Evolutionary conservation across 2,113 vertebrate genomes (phyloP), one percentile per base, ranked within the genome.

Genomic region (Grus americana): DNA sequence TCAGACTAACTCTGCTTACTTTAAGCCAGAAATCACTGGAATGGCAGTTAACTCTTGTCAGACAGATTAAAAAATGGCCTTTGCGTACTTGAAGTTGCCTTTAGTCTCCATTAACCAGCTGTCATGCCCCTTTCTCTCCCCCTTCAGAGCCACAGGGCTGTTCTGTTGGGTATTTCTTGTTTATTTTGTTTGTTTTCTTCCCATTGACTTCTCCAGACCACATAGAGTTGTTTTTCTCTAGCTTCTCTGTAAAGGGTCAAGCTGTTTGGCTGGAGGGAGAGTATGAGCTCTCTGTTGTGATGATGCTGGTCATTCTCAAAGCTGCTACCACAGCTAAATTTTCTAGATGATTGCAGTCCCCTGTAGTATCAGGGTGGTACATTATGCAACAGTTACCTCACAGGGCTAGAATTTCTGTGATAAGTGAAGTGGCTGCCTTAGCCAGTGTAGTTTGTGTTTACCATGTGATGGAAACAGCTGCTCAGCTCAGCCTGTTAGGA

Each of bases 331-430:
- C 40, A 79, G 38, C 36, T 76, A 46, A 18, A 18, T 59, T 89
- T 76, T 46, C 50, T 80, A 38, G 58, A 27, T 0, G 0, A 10
- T 3, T 76, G 24, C 23, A 67, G n/a, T 36, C 19, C 15, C 16
- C 24, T 17, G 9, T 38, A 8, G 21, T 30, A 4, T 46, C 59
- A 10, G 13, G 4, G 23, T 17, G 18, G 5, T 58, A 34, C 9
- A 4, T 80, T 36, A 19, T 68, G 54, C 42, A 75, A 18, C 62
- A 75, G 4, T 46, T 83, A 8, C 44, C 54, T 79, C 66, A 24
- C 19, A 36, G 84, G 21, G 15, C 2, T n/a, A 49, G 67, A 63
- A 49, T 32, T 86, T 13, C 46, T 68, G 76, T 89, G 44, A 23
- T 20, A 8, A 40, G 24, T 1, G 1, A 40, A 67, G 94, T 19